Conservation (phyloP, 1,140 invertebrate genomes). For the Aphelenchoides fujianensis region DNA sequence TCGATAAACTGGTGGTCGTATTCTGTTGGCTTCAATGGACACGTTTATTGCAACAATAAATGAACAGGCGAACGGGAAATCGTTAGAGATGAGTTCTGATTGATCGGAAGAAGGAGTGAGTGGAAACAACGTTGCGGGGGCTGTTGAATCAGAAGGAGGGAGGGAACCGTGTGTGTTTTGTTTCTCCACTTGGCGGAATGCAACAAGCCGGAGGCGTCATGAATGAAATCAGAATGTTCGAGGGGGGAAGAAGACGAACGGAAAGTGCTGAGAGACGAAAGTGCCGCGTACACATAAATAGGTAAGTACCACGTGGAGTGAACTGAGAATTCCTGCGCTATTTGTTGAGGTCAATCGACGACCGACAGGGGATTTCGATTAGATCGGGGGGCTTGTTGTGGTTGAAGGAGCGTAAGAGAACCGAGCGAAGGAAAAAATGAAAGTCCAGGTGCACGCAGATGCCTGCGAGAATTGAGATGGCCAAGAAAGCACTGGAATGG, state of each 20-base stretch:
- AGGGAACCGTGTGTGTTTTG: neutral
- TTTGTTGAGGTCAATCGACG: neutral
- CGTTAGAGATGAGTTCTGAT: neutral
- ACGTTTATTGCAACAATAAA: neutral
- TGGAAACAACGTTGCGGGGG: neutral
- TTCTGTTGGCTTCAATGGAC: too few relatives aligned
- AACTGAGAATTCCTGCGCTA: neutral
- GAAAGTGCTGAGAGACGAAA: too few relatives aligned
- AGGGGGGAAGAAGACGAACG: too few relatives aligned
- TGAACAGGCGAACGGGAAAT: neutral
- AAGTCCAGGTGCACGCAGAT: too few relatives aligned
- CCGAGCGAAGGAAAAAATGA: neutral
- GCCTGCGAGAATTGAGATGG: neutral
- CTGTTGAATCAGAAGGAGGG: too few relatives aligned
- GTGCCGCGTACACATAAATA: neutral
- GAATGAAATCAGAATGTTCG: too few relatives aligned
- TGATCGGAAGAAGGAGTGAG: too few relatives aligned
- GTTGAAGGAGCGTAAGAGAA: neutral
- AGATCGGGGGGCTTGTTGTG: neutral
- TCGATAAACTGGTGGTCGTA: too few relatives aligned
- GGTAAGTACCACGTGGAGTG: neutral
- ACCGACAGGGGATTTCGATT: neutral
- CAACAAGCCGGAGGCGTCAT: too few relatives aligned
- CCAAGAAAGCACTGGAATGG: neutral
- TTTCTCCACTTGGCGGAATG: neutral